Conservation (phyloP, 2,113 vertebrate genomes). For the Cyanoliseus patagonus region DNA sequence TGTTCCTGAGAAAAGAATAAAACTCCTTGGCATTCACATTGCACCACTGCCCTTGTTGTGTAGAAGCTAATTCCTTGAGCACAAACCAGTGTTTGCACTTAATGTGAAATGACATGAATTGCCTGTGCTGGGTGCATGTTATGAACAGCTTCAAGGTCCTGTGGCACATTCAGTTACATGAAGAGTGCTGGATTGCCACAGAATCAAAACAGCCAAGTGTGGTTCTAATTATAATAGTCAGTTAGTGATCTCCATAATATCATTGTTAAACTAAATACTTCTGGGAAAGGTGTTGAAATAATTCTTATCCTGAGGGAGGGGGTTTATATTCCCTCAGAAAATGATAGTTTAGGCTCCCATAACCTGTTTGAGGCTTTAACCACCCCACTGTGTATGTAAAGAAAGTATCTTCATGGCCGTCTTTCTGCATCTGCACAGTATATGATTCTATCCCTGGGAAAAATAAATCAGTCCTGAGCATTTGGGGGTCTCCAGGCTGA, state of each 20-base stretch:
- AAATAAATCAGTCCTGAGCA: neutral
- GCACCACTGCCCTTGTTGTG: neutral
- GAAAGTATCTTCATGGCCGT: neutral
- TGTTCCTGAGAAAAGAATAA: neutral
- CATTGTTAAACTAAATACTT: neutral
- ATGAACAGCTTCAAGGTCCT: neutral
- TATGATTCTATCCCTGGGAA: neutral
- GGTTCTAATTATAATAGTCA: neutral
- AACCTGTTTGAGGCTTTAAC: neutral
- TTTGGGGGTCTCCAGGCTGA: neutral
- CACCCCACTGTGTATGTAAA: neutral
- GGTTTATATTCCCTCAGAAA: neutral
- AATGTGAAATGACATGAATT: neutral
- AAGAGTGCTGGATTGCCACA: neutral
- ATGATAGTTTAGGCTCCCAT: accelerated
- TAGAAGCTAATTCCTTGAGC: neutral
- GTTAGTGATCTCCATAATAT: neutral
- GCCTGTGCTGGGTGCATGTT: neutral
- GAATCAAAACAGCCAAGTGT: neutral
- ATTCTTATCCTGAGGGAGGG: neutral
- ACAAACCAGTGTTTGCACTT: neutral
- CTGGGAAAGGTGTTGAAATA: neutral
- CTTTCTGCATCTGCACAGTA: neutral
- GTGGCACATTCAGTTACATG: accelerated
- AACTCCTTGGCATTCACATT: neutral